Evolutionary conservation across 2,113 vertebrate species (phyloP).

Genomic region (Macroglossus sobrinus): DNA sequence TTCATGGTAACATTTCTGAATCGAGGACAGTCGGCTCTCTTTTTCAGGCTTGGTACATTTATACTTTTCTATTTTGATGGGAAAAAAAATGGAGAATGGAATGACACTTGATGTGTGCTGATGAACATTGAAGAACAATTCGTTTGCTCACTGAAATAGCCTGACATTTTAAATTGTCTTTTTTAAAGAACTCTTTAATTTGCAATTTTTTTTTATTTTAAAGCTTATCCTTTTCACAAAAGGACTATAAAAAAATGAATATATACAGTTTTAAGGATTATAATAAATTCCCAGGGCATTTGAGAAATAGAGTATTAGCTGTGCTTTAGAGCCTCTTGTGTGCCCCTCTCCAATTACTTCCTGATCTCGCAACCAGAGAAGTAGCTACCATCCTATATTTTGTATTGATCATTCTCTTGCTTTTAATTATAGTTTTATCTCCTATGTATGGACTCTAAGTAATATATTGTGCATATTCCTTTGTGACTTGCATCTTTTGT

Average conservation of each 20-base stretch:
- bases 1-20: background rate
- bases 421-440: background rate
- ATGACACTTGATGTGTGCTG: background rate
- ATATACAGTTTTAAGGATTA: background rate
- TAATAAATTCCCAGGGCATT: background rate
- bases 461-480: background rate
- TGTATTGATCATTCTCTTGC: background rate
- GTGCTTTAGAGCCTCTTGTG: background rate
- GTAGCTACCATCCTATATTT: background rate
- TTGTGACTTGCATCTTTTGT: background rate
- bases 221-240: conserved; percentile 39
- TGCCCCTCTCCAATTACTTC: background rate
- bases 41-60: background rate
- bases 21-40: background rate
- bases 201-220: background rate
- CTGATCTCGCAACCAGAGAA: background rate
- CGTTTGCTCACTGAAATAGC: conserved; percentile 1
- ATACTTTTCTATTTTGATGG: background rate
- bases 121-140: conserved; percentile 30
- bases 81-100: background rate
- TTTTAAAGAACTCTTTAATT: conserved; percentile 20
- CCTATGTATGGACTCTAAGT: background rate
- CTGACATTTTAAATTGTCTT: conserved; percentile 45
- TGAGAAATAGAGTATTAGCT: background rate
- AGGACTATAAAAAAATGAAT: background rate